phyloP scores from a whole-genome alignment of 2,113 vertebrate genomes.

The Channa maculata region DNA sequence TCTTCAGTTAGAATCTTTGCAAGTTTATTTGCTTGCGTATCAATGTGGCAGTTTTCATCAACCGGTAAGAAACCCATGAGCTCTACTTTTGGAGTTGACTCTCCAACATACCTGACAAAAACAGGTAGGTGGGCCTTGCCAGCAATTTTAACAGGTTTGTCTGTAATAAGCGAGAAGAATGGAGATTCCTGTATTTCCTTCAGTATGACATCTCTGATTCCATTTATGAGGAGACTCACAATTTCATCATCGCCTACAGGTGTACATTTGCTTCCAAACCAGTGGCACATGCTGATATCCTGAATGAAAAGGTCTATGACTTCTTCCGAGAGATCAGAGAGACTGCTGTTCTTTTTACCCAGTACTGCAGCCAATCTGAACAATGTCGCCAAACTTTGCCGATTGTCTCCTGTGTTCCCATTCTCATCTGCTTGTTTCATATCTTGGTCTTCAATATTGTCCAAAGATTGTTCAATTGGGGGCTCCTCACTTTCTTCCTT shows the following conservation, averaged over 20 bases:
- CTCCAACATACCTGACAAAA: conserved; percentile 90
- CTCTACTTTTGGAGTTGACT: conserved; percentile 91
- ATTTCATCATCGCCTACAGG: conserved; percentile 82
- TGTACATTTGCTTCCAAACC: conserved; percentile 62
- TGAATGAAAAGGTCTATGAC: conserved; percentile 74
- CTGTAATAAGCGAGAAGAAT: conserved; percentile 93
- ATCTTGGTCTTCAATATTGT: conserved; percentile 61
- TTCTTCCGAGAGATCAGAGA: conserved; percentile 72
- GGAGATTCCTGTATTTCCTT: conserved; percentile 91
- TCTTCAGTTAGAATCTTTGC: conserved; percentile 89
- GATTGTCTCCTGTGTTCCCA: conserved; percentile 75
- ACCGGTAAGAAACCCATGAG: conserved; percentile 92
- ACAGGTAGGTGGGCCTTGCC: conserved; percentile 89
- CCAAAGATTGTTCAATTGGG: conserved; percentile 40
- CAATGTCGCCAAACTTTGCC: conserved; percentile 71
- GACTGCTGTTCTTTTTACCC: conserved; percentile 70
- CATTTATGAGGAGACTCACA: conserved; percentile 87
- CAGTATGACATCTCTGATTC: conserved; percentile 88
- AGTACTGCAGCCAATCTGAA: conserved; percentile 77
- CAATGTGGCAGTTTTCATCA: conserved; percentile 82
- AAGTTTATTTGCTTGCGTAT: conserved; percentile 86
- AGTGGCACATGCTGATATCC: conserved; percentile 80
- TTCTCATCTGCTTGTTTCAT: conserved; percentile 76
- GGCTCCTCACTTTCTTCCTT: conserved; percentile 63
- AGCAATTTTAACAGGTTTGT: conserved; percentile 88